phyloP scores from a whole-genome alignment of 2,888 invertebrate genomes.

The Malacosoma neustria region DNA sequence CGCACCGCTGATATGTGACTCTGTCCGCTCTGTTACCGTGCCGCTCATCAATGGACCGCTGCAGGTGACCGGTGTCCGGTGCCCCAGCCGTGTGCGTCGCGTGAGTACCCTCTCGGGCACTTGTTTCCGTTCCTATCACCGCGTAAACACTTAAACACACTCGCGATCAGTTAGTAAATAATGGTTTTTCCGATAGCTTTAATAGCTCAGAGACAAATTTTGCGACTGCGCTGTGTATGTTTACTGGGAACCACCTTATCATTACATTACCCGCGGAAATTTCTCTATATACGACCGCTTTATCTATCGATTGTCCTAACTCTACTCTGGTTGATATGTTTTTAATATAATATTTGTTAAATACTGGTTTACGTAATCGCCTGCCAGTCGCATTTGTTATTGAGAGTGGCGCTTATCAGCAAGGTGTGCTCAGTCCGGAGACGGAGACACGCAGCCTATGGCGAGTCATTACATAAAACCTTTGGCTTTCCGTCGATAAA shows the following conservation, averaged over 20 bases:
- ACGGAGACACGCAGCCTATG: constrained; percentile 18
- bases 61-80: constrained; percentile 50
- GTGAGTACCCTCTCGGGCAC: constrained; percentile 26
- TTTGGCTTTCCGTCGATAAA: constrained; percentile 12
- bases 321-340: constrained; percentile 23
- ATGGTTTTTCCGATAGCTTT: constrained; percentile 41
- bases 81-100: constrained; percentile 18
- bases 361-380: constrained; percentile 61
- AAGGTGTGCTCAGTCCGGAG: constrained; percentile 25
- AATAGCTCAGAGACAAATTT: constrained; percentile 31
- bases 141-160: constrained; percentile 25
- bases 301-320: constrained; percentile 46
- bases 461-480: constrained; percentile 37
- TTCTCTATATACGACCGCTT: constrained; percentile 34
- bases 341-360: constrained; percentile 46
- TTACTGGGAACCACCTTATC: constrained; percentile 37
- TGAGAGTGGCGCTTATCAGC: constrained; percentile 35
- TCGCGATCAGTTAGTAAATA: constrained; percentile 38
- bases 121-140: constrained; percentile 11
- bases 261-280: constrained; percentile 41
- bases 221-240: constrained; percentile 54
- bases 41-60: constrained; percentile 56
- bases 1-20: constrained; percentile 28
- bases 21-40: constrained; percentile 28
- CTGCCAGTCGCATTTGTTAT: constrained; percentile 42